Conservation (phyloP, 2,888 invertebrate species). For the Pollenia angustigena region DNA sequence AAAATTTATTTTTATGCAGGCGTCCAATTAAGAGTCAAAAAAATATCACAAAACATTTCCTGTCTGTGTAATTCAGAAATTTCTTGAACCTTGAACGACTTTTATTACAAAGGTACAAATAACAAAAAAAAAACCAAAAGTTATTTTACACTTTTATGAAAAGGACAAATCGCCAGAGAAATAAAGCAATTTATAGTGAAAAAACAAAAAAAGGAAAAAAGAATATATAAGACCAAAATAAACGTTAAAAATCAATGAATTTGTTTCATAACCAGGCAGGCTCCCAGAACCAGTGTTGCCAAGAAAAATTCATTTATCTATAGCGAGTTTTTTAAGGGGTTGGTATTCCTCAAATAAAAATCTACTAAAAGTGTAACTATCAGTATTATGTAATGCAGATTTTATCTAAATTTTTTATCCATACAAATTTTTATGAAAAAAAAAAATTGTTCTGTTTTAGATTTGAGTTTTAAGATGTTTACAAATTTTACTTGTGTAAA, state of each 20-base stretch:
- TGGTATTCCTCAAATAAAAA: no score
- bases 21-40: neutral
- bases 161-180: slow-evolving; percentile 13
- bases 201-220: neutral
- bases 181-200: neutral
- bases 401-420: no score
- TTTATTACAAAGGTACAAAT: neutral
- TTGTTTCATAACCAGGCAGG: slow-evolving; percentile 22
- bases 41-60: slow-evolving; percentile 6
- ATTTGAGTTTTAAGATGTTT: no score
- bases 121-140: neutral
- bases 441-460: no score
- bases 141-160: neutral
- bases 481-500: no score
- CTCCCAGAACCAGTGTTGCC: neutral
- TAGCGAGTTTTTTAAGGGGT: no score
- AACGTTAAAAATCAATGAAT: slow-evolving; percentile 14
- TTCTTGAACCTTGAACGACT: slow-evolving; percentile 6
- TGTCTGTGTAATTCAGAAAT: neutral
- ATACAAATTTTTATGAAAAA: no score
- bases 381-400: no score
- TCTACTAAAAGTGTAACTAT: no score
- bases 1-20: neutral
- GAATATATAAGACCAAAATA: neutral
- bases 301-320: no score